Percentiles rank a stretch among this genome's conserved stretches.
These are phyloP conservation scores for Mugil cephalus DNA, from an alignment of 2,113 vertebrate genomes.

Conservation along the genomic window DNA sequence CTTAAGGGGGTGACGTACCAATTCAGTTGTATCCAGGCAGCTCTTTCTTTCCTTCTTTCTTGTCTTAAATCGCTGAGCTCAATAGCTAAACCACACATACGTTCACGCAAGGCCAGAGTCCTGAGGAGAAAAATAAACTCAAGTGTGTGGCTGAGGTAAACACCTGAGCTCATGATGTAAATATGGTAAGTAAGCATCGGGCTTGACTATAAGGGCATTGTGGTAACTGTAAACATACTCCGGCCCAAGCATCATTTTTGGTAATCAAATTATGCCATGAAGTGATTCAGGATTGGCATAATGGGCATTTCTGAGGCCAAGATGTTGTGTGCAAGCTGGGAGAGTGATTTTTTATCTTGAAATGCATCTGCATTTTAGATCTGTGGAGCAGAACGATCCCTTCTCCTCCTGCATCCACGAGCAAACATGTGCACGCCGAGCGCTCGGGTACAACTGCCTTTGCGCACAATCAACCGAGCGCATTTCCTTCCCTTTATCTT, in stretches of 20 bases:
- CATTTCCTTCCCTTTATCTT: constrained; percentile 56
- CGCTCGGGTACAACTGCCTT: constrained; percentile 15
- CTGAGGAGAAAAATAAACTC: constrained; percentile 42
- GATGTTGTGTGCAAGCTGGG: constrained; percentile 37
- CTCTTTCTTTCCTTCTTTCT: background rate
- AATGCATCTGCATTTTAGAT: constrained; percentile 43
- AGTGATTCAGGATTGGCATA: constrained; percentile 21
- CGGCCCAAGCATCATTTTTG: constrained; percentile 37
- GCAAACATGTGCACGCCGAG: background rate
- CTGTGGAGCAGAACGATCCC: constrained; percentile 17
- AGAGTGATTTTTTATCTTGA: constrained; percentile 57
- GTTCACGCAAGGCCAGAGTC: constrained; percentile 8
- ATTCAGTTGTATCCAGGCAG: background rate
- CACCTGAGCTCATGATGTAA: constrained; percentile 66
- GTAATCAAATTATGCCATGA: constrained; percentile 45
- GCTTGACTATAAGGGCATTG: constrained; percentile 4
- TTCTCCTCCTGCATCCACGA: background rate
- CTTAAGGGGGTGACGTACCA: background rate
- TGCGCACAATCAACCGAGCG: constrained; percentile 38
- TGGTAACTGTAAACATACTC: constrained; percentile 46
- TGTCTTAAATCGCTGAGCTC: background rate
- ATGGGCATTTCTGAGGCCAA: constrained; percentile 22
- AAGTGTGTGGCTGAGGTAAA: constrained; percentile 57
- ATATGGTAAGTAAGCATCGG: constrained; percentile 49
- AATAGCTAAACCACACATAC: constrained; percentile 6